Conservation (phyloP, 2,113 vertebrate species). For the Microcebus ravelobensis region DNA sequence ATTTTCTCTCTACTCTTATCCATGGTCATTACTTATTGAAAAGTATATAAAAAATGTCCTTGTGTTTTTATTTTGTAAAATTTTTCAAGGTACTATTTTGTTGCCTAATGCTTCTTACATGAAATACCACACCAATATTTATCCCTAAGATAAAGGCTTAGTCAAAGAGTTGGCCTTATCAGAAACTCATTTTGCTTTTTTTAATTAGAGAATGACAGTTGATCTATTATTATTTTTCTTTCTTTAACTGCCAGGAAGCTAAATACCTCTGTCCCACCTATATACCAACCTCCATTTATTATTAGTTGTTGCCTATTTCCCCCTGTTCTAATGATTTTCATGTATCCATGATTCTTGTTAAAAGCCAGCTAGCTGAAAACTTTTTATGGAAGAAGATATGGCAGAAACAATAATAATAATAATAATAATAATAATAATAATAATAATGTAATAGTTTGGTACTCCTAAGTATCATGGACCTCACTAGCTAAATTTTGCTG, state of each 20-base stretch:
- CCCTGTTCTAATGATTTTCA: conserved; percentile 2
- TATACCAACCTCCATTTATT: neutral
- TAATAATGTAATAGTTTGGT: neutral
- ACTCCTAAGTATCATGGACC: neutral
- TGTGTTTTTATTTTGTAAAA: conserved; percentile 17
- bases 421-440: too few relatives aligned
- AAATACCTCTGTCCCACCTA: neutral
- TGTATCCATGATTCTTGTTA: neutral
- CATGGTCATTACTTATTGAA: neutral
- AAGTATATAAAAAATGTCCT: neutral
- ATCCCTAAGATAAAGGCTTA: conserved; percentile 11
- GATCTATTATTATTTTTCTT: neutral
- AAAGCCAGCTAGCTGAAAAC: neutral
- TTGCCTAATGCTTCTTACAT: neutral
- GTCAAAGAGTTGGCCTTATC: neutral
- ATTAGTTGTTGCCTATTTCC: conserved; percentile 3
- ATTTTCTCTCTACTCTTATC: conserved; percentile 10
- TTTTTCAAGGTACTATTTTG: conserved; percentile 3
- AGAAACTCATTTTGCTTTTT: neutral
- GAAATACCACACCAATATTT: conserved; percentile 3
- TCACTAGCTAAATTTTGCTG: neutral
- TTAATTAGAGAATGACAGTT: conserved; percentile 14
- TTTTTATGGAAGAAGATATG: neutral
- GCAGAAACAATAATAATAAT: neutral
- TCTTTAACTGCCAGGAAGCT: neutral